phyloP scores from a whole-genome alignment of 2,113 vertebrate genomes.

The Xenus cinereus region DNA sequence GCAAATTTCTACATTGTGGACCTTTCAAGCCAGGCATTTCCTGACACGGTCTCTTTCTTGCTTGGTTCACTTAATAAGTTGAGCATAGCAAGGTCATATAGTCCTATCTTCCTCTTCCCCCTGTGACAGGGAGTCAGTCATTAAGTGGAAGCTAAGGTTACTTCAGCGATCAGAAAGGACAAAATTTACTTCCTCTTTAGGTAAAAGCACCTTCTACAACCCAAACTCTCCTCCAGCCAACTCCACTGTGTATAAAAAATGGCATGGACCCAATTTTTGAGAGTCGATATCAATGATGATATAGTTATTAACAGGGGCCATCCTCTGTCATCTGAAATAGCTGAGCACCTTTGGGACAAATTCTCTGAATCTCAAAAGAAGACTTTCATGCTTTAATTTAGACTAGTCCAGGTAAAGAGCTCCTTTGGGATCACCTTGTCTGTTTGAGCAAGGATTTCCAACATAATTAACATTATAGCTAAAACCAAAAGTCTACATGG shows the following conservation, averaged over 20 bases:
- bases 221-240: background rate
- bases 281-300: background rate
- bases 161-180: background rate
- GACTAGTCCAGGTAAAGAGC: background rate
- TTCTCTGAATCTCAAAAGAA: background rate
- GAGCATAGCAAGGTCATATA: background rate
- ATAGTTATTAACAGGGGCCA: background rate
- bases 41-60: background rate
- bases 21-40: background rate
- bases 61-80: background rate
- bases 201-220: background rate
- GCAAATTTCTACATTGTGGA: background rate
- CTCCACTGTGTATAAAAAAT: background rate
- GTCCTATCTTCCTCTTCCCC: background rate
- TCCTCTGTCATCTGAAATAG: background rate
- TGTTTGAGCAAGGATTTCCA: conserved; percentile 17
- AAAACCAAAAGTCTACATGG: background rate
- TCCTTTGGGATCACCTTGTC: background rate
- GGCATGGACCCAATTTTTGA: background rate
- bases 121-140: background rate
- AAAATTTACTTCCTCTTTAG: background rate
- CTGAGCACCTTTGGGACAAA: background rate
- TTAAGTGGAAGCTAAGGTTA: background rate
- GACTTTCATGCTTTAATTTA: background rate
- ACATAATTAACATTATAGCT: background rate